Conservation (phyloP, 1,140 invertebrate genomes). For the Littorina saxatilis region DNA sequence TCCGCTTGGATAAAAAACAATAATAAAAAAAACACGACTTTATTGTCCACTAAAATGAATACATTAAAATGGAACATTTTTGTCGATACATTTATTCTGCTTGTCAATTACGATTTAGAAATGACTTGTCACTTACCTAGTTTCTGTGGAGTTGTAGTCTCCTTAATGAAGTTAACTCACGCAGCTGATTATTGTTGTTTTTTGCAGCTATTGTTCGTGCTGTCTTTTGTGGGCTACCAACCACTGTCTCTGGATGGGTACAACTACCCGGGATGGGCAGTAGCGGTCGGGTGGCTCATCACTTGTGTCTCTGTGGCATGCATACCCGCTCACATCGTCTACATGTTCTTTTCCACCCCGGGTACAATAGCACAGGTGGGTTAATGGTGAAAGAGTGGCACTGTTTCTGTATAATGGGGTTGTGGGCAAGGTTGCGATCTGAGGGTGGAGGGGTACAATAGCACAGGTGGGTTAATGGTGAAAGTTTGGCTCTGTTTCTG, state of each 20-base stretch:
- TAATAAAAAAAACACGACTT: no score
- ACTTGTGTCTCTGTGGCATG: conserved; percentile 79
- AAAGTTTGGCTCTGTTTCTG: no score
- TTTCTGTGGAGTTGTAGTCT: no score
- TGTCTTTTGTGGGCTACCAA: conserved; percentile 55
- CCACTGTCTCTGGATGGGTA: conserved; percentile 65
- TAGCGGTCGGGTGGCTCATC: conserved; percentile 80
- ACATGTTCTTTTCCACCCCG: conserved; percentile 73
- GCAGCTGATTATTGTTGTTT: not conserved
- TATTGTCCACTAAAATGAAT: no score
- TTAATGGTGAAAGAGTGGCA: not conserved
- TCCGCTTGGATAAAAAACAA: no score
- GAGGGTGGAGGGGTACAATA: not conserved
- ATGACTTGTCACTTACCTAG: no score
- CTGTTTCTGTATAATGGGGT: not conserved
- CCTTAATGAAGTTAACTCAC: no score
- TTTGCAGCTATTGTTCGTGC: conserved; percentile 55
- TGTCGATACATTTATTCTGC: no score
- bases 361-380: conserved; percentile 66
- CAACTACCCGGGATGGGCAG: conserved; percentile 80
- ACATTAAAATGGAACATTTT: no score
- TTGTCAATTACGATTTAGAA: no score
- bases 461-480: no score
- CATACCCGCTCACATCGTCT: conserved; percentile 80
- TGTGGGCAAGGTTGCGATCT: not conserved